These are phyloP conservation scores for Siphlonurus alternatus DNA, from an alignment of 2,888 invertebrate genomes.

Conservation along the genomic window DNA sequence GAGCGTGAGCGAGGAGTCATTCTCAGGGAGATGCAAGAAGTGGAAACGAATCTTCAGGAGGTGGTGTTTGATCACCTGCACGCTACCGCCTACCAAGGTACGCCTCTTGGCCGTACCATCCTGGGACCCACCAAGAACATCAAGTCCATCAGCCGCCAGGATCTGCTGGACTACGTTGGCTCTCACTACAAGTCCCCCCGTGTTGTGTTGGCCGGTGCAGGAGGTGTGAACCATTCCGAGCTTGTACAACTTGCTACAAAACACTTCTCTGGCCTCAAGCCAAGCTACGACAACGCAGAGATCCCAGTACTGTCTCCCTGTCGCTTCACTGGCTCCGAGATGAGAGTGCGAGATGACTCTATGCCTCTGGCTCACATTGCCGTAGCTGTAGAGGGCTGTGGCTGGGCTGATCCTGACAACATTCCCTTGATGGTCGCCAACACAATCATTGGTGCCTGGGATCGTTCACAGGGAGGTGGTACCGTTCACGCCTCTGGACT, in stretches of 20 bases:
- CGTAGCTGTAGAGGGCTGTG: conserved; percentile 77
- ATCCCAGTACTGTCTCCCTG: conserved; percentile 52
- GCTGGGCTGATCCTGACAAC: conserved; percentile 96
- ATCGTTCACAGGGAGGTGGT: conserved; percentile 83
- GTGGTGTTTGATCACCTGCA: conserved; percentile 98
- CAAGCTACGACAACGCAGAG: conserved; percentile 36
- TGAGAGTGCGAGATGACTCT: conserved; percentile 83
- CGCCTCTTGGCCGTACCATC: conserved; percentile 94
- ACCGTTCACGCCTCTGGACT: conserved; percentile 74
- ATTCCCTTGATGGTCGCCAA: conserved; percentile 97
- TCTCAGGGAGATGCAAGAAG: conserved; percentile 93
- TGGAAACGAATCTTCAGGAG: conserved; percentile 85
- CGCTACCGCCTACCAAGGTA: conserved; percentile 87
- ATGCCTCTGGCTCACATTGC: conserved; percentile 92
- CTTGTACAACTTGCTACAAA: conserved; percentile 68
- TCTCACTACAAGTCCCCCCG: conserved; percentile 84
- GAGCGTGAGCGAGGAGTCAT: conserved; percentile 96
- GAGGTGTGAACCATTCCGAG: conserved; percentile 81
- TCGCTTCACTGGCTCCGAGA: conserved; percentile 81
- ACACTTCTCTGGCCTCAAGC: conserved; percentile 52
- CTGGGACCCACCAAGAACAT: conserved; percentile 91
- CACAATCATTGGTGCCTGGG: conserved; percentile 89
- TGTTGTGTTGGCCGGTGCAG: conserved; percentile 90
- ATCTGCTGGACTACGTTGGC: conserved; percentile 72
- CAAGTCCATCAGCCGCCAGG: conserved; percentile 54